These are phyloP conservation scores for Eilema depressum DNA, from an alignment of 2,888 invertebrate genomes.

Conservation along the genomic window DNA sequence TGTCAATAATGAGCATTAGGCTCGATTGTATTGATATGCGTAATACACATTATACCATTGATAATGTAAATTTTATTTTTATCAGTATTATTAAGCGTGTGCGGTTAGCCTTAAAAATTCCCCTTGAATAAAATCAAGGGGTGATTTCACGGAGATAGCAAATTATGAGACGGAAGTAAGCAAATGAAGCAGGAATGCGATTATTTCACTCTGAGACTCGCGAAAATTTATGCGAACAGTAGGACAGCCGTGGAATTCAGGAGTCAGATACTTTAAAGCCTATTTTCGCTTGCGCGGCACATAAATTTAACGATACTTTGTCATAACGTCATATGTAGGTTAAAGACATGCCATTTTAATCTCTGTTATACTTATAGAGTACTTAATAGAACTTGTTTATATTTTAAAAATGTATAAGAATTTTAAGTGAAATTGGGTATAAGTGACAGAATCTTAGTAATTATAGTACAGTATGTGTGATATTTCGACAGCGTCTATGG, in stretches of 20 bases:
- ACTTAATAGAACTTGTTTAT: neutral
- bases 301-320: neutral
- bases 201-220: constrained; percentile 74
- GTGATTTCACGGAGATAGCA: constrained; percentile 71
- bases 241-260: constrained; percentile 32
- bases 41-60: no score
- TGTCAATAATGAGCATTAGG: no score
- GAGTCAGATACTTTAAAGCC: neutral
- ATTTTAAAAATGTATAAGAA: neutral
- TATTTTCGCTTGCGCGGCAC: neutral
- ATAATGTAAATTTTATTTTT: no score
- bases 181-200: constrained; percentile 80
- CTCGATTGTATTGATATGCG: no score
- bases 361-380: neutral
- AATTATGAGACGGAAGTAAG: constrained; percentile 74
- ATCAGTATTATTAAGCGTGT: no score
- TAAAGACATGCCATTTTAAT: neutral
- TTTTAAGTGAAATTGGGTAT: neutral
- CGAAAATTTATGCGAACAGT: constrained; percentile 74
- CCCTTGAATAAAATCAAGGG: constrained; percentile 62
- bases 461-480: no score
- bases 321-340: neutral
- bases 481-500: no score
- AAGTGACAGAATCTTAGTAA: no score
- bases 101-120: constrained; percentile 15